These are phyloP conservation scores for Zeus faber DNA, from an alignment of 2,113 vertebrate species.

Conservation along the genomic window DNA sequence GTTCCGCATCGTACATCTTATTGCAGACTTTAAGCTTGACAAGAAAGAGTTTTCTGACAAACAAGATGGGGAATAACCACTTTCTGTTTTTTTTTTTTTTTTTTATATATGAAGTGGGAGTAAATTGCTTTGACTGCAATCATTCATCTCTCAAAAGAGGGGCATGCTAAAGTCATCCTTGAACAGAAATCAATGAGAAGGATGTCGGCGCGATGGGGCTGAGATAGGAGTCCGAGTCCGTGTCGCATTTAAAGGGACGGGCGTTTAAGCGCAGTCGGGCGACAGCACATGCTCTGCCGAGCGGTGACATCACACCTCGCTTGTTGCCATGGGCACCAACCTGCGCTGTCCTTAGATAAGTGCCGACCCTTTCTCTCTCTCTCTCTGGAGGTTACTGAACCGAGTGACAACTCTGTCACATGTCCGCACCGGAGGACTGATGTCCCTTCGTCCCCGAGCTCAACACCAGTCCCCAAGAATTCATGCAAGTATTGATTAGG, in stretches of 20 bases:
- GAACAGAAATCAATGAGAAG: conserved; percentile 1
- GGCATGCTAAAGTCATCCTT: neutral
- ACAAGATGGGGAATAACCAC: conserved; percentile 36
- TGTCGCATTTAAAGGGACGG: conserved; percentile 50
- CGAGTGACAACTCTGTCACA: conserved; percentile 61
- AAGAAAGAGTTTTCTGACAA: conserved; percentile 37
- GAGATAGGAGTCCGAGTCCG: conserved; percentile 31
- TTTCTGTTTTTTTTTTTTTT: conserved; percentile 4
- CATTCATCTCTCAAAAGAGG: conserved; percentile 36
- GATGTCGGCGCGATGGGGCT: conserved; percentile 26
- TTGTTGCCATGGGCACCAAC: conserved; percentile 61
- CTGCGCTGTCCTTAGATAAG: conserved; percentile 62
- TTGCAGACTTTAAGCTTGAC: conserved; percentile 35
- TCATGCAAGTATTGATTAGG: conserved; percentile 44
- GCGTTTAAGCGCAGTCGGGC: conserved; percentile 45
- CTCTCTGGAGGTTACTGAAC: conserved; percentile 42
- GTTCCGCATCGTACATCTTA: conserved; percentile 58
- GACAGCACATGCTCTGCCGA: conserved; percentile 60
- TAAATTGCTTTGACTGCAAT: conserved; percentile 39
- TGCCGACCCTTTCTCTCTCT: conserved; percentile 30
- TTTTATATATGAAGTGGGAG: neutral
- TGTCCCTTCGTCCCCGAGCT: too few species aligned
- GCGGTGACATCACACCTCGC: conserved; percentile 62
- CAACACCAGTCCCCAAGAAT: conserved; percentile 19
- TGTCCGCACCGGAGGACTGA: conserved; percentile 31